Evolutionary conservation across 2,113 vertebrate genomes (phyloP).

Genomic region (Halcyon senegalensis): DNA sequence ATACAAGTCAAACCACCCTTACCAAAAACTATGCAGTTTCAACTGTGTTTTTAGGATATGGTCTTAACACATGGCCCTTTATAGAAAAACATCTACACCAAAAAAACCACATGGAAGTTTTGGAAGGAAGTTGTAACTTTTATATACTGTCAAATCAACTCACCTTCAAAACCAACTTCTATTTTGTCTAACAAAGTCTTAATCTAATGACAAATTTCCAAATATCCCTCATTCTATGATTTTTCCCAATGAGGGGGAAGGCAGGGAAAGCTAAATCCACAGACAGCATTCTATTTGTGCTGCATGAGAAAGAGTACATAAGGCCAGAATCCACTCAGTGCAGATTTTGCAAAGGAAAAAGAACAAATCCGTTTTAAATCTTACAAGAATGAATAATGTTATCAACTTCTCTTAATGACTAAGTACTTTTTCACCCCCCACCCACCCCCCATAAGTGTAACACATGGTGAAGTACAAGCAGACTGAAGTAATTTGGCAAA

Average conservation of each 20-base stretch:
- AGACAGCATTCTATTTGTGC: background rate
- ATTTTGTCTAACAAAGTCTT: background rate
- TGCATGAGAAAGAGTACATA: background rate
- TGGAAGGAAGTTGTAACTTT: background rate
- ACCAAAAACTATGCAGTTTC: background rate
- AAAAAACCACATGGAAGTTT: background rate
- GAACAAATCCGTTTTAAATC: background rate
- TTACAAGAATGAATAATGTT: background rate
- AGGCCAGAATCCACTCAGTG: background rate
- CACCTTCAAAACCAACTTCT: background rate
- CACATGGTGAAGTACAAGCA: background rate
- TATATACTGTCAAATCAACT: background rate
- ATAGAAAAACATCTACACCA: background rate
- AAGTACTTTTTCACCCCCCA: background rate
- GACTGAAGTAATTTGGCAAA: background rate
- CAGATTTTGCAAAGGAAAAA: background rate
- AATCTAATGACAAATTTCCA: background rate
- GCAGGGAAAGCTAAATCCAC: background rate
- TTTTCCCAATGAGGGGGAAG: background rate
- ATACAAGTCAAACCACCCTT: background rate
- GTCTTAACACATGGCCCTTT: background rate
- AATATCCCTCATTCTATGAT: background rate
- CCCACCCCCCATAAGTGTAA: rapidly evolving
- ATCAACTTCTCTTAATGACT: background rate
- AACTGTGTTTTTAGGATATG: background rate